phyloP scores from a whole-genome alignment of 2,797 vertebrate genomes.

The Acanthis flammea region DNA sequence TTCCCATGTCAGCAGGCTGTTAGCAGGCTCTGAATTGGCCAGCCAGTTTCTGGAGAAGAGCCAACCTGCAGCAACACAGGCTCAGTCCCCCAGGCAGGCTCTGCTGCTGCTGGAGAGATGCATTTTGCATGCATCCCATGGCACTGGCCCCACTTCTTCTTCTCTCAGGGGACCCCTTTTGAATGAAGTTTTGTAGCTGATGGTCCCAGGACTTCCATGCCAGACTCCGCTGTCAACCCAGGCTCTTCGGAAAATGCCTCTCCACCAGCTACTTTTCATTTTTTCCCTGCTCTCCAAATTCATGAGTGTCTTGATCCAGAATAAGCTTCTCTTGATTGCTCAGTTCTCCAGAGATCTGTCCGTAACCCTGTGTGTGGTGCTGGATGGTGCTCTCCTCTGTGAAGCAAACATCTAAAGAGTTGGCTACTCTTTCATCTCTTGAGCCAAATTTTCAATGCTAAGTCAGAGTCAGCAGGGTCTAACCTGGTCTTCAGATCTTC shows the following conservation, averaged over 20 bases:
- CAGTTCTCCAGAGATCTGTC: background rate
- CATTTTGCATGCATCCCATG: background rate
- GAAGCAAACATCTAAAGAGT: conserved; percentile 1
- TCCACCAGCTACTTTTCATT: background rate
- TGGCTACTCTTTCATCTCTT: background rate
- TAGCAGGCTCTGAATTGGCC: conserved; percentile 47
- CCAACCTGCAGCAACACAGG: background rate
- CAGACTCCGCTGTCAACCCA: background rate
- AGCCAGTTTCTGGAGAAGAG: background rate
- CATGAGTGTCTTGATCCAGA: background rate
- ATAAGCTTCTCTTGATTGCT: background rate
- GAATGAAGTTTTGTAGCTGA: background rate
- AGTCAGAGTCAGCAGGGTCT: background rate
- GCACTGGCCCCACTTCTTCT: background rate
- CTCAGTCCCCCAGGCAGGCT: background rate
- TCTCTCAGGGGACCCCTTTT: background rate
- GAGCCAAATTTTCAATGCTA: background rate
- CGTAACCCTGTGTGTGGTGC: background rate
- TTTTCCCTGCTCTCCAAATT: background rate
- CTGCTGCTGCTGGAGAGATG: background rate
- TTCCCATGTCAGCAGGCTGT: conserved; percentile 54
- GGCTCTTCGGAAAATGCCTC: background rate
- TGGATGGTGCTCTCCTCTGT: background rate
- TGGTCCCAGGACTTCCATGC: background rate
- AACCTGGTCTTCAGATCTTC: background rate